Conservation (phyloP, 2,113 vertebrate species). For the Albula glossodonta region DNA sequence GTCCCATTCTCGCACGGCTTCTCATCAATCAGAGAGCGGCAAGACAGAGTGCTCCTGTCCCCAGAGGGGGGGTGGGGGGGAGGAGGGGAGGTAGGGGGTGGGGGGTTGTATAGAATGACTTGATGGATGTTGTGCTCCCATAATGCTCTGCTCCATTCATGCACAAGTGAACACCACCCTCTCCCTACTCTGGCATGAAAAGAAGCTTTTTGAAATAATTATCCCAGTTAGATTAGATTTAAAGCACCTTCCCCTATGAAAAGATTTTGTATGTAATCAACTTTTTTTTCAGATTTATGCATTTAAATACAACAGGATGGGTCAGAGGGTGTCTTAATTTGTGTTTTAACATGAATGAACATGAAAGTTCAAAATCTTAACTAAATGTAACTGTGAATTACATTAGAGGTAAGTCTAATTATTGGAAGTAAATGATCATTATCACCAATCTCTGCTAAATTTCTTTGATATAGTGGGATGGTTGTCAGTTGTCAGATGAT, state of each 20-base stretch:
- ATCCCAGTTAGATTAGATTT: neutral
- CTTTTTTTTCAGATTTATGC: too few species aligned
- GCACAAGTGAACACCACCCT: neutral
- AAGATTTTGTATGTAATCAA: neutral
- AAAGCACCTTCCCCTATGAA: neutral
- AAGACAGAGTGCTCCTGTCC: neutral
- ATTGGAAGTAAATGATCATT: neutral
- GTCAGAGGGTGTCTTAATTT: too few species aligned
- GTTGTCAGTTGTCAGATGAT: too few species aligned
- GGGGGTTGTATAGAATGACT: neutral
- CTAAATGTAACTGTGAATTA: neutral
- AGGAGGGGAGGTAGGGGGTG: too few species aligned
- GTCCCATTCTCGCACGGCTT: neutral
- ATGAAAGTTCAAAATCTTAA: too few species aligned
- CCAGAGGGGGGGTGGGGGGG: neutral
- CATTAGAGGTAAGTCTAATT: neutral
- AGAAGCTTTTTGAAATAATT: constrained; percentile 13
- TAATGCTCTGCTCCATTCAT: neutral
- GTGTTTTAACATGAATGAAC: too few species aligned
- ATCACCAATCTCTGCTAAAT: neutral
- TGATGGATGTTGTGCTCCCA: constrained; percentile 5
- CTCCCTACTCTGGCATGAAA: neutral
- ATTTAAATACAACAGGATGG: too few species aligned
- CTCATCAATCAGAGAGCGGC: constrained; percentile 11
- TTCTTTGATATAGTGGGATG: neutral